These are phyloP conservation scores for Leucania comma DNA, from an alignment of 2,888 invertebrate genomes.

Conservation along the genomic window DNA sequence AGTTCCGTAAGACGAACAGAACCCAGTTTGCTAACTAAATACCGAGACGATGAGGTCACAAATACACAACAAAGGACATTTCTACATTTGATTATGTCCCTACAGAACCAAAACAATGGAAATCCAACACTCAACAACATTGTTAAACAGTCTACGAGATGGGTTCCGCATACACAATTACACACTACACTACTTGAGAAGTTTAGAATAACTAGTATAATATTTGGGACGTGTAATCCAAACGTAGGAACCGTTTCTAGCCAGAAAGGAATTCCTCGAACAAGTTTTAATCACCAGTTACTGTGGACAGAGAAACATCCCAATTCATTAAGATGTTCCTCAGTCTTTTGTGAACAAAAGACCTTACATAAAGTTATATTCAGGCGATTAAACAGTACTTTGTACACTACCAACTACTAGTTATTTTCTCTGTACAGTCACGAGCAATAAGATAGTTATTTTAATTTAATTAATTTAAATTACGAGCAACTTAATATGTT, in stretches of 20 bases:
- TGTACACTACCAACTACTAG: slow-evolving; percentile 13
- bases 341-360: slow-evolving; percentile 28
- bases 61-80: slow-evolving; percentile 1
- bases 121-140: slow-evolving; percentile 9
- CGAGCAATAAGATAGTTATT: too few relatives aligned
- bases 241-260: background rate
- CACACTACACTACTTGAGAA: background rate
- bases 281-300: slow-evolving; percentile 17
- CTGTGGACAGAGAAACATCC: slow-evolving; percentile 30
- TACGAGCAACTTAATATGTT: too few relatives aligned
- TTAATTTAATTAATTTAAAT: too few relatives aligned
- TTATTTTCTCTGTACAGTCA: slow-evolving; percentile 2
- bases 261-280: slow-evolving; percentile 19
- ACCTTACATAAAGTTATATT: slow-evolving; percentile 20
- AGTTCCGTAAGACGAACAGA: background rate
- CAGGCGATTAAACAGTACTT: slow-evolving; percentile 9
- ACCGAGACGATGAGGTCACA: background rate
- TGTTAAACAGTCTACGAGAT: slow-evolving; percentile 2
- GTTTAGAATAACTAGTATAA: background rate
- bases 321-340: slow-evolving; percentile 35
- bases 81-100: slow-evolving; percentile 1
- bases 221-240: slow-evolving; percentile 10
- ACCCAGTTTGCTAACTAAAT: slow-evolving; percentile 3
- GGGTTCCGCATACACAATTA: background rate
- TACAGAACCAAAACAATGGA: background rate